Base-by-base conservation (phyloP, 2,797 vertebrate genomes). In the Myotis myotis region DNA sequence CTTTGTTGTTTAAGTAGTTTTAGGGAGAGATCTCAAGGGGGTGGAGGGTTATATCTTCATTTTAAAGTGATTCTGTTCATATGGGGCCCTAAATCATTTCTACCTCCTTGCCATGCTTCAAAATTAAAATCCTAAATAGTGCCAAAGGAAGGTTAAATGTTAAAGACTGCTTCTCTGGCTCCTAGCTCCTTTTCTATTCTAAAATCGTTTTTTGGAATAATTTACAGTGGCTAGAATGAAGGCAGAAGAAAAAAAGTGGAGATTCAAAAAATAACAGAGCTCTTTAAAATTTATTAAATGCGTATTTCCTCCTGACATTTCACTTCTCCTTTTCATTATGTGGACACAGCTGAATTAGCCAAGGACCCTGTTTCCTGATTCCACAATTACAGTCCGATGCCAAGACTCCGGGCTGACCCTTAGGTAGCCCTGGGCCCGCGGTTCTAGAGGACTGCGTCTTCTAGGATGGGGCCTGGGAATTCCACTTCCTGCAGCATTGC, bases 271-370 rank as follows among this genome's bases (percentile, higher is more conserved):
- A 33, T 44, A 88, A 62, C 49, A 30, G 20, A 25, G 17, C 51
- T 83, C 55, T 94, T 68, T 75, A 78, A 86, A 70, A 55, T 72
- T 23, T 19, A 79, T 85, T 83, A 92, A 94, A 80, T 49, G 41
- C 22, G 0, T 60, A 30, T 94, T 89, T 97, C 33, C 68, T 93
- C 23, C 44, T 82, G 80, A 89, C 70, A 80, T 93, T 88, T 95
- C 89, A 68, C 49, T 95, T 95, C 53, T 55, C 75, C 74, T 95
- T 89, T 94, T 93, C 88, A 92, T 84, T 93, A 71, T 33, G 57
- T 87, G 70, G 70, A 47, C 60, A 88, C 51, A 88, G 71, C 23
- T 70, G 62, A 74, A 16, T 91, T 87, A 88, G 51, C 76, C 89
- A 66, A 74, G 30, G 55, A n/a, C 60, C 4, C 6, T 28, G 23